Base-by-base conservation (phyloP, 2,113 vertebrate species). In the Rhynchomys soricoides region DNA sequence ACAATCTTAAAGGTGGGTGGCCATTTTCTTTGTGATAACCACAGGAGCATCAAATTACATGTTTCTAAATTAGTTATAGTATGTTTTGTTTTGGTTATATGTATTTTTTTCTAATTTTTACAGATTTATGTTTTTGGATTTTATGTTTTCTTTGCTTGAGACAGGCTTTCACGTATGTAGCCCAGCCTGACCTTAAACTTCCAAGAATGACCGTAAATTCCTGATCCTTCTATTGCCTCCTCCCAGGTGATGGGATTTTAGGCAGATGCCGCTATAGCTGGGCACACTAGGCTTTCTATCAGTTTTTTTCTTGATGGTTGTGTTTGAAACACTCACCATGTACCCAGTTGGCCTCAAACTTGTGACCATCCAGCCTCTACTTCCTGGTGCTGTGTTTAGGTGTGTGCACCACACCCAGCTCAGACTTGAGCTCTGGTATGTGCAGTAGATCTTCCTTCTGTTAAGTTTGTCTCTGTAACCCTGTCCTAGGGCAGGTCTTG, bases 91-190 rank as follows among this genome's bases (percentile, higher is more conserved):
- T 89, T 71, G 7, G 29, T 26, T 52, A 48, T 43, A 7, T 74
- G 7, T 78, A 74, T 86, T 96, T 89, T 92, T 85, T 94, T 83
- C 50, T 95, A 5, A 31, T 89, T 78, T 24, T 94, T 94, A 82
- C 43, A 87, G 68, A 29, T 55, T 75, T 81, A 31, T 40, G 8
- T 7, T 92, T 4, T 75, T 45, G 40, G 22, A n/a, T 45, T 75
- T 74, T 74, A 45, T 43, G 40, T 43, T 45, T 74, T 74, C n/a
- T 74, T 74, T 24, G 40, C 26, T 74, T 5, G 22, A 74, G 71
- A 74, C 71, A 22, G 40, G 71, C 24, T 74, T 9, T 74, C 71
- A 43, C 10, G 3, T 74, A 43, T 26, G 40, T 74, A 43, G 71
- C 40, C 71, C 40, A 43, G 21, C 40, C 40, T 74, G 40, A 40